These are phyloP conservation scores for Hyperoplus immaculatus DNA, from an alignment of 2,797 vertebrate genomes.

Conservation along the genomic window DNA sequence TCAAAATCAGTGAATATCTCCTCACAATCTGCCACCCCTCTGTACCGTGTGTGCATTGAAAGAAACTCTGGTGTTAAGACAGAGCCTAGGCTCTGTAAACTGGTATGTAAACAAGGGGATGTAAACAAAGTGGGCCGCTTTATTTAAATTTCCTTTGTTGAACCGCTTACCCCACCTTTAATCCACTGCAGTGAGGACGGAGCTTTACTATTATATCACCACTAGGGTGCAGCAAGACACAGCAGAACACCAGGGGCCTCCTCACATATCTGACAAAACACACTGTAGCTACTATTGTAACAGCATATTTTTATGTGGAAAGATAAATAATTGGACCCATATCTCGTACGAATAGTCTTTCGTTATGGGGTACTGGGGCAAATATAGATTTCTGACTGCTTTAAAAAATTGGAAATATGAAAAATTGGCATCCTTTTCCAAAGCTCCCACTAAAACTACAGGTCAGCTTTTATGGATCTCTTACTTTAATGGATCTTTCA, in stretches of 20 bases:
- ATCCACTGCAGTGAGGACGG: not conserved
- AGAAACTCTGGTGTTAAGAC: too few species aligned
- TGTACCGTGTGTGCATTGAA: too few species aligned
- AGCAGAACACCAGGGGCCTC: not conserved
- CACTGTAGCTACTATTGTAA: constrained; percentile 1
- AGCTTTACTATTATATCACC: constrained; percentile 14
- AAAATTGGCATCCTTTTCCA: not conserved
- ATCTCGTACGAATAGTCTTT: constrained; percentile 12
- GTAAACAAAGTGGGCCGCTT: too few species aligned
- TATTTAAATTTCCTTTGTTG: too few species aligned
- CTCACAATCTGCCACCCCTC: not conserved
- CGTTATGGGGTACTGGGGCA: constrained; percentile 3
- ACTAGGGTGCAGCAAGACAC: constrained; percentile 72
- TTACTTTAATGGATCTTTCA: constrained; percentile 10
- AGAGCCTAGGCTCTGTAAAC: too few species aligned
- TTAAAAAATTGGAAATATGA: constrained; percentile 17
- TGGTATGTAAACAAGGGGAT: too few species aligned
- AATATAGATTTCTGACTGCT: not conserved
- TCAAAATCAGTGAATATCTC: not conserved
- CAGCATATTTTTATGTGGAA: constrained; percentile 9
- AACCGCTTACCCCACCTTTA: too few species aligned
- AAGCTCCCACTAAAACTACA: not conserved
- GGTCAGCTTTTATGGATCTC: constrained; percentile 22
- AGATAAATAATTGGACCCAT: constrained; percentile 13
- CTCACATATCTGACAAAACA: not conserved